A percentile compares a stretch with the other conserved stretches of the same genome.
Conservation (phyloP, 2,113 vertebrate species). For the Bolborhynchus lineola region DNA sequence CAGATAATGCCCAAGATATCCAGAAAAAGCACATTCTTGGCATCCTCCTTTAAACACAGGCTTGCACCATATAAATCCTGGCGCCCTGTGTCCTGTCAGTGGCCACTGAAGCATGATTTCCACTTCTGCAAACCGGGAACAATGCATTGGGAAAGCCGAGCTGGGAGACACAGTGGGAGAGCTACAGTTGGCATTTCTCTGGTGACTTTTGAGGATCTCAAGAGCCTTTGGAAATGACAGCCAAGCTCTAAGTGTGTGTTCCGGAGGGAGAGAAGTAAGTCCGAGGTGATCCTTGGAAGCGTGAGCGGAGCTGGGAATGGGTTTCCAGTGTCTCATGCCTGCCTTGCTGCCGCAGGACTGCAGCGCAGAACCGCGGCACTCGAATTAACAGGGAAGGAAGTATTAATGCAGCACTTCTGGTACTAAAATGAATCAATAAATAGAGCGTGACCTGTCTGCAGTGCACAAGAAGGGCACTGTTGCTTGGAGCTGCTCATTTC, state of each 20-base stretch:
- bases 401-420: not conserved
- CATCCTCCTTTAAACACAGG: not conserved
- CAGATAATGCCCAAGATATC: not conserved
- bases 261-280: not conserved
- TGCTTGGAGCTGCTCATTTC: not conserved
- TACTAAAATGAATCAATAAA: not conserved
- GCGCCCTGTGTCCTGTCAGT: not conserved
- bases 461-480: not conserved
- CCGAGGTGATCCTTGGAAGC: not conserved
- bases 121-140: not conserved
- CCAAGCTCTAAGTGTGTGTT: not conserved
- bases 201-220: not conserved
- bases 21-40: not conserved
- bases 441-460: not conserved
- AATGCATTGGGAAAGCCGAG: not conserved
- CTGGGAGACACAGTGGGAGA: not conserved
- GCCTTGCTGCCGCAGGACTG: not conserved
- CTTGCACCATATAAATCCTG: not conserved
- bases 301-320: not conserved
- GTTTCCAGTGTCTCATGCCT: not conserved
- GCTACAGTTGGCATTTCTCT: rapidly evolving
- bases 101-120: not conserved
- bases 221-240: not conserved
- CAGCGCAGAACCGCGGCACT: not conserved
- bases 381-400: not conserved